Percentiles rank a stretch among this genome's conserved stretches.
phyloP scores from a whole-genome alignment of 1,140 invertebrate genomes.

The Globodera ellingtonae region DNA sequence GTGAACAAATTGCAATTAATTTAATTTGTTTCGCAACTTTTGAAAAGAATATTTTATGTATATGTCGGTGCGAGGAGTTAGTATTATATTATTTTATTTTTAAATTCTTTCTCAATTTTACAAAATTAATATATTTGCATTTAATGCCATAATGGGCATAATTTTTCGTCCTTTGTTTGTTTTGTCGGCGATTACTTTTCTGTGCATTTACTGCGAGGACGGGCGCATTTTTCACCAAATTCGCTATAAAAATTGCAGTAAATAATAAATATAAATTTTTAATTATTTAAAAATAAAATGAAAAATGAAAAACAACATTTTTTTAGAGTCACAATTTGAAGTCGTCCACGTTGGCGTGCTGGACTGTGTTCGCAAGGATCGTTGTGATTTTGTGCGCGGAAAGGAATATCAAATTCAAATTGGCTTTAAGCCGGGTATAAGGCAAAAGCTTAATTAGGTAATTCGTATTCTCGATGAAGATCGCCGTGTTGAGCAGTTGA shows the following conservation, averaged over 20 bases:
- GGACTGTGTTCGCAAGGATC: slow-evolving; percentile 10
- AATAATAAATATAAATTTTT: slow-evolving; percentile 12
- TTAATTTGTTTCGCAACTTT: too few relatives aligned
- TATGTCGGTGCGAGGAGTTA: too few relatives aligned
- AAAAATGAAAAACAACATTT: too few relatives aligned
- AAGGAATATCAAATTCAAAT: slow-evolving; percentile 27
- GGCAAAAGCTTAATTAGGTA: background rate
- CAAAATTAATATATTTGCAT: too few relatives aligned
- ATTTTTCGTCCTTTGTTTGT: background rate
- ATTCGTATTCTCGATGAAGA: slow-evolving; percentile 12
- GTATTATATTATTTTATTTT: too few relatives aligned
- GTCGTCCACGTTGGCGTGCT: slow-evolving; percentile 18
- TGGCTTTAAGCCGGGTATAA: slow-evolving; percentile 10
- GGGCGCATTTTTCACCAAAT: slow-evolving; percentile 24
- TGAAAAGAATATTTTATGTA: too few relatives aligned
- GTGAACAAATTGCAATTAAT: too few relatives aligned
- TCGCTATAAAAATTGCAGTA: slow-evolving; percentile 42
- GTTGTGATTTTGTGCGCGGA: slow-evolving; percentile 18
- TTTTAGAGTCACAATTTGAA: slow-evolving; percentile 27
- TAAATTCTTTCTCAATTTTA: too few relatives aligned
- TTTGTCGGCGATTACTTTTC: background rate
- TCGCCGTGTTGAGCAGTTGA: slow-evolving; percentile 33
- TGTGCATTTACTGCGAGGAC: background rate
- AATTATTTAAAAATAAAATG: slow-evolving; percentile 1
- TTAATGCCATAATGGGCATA: too few relatives aligned